A percentile compares a stretch with the other conserved stretches of the same genome.
Conservation (phyloP, 2,888 invertebrate species). For the Acrobasis consociella region DNA sequence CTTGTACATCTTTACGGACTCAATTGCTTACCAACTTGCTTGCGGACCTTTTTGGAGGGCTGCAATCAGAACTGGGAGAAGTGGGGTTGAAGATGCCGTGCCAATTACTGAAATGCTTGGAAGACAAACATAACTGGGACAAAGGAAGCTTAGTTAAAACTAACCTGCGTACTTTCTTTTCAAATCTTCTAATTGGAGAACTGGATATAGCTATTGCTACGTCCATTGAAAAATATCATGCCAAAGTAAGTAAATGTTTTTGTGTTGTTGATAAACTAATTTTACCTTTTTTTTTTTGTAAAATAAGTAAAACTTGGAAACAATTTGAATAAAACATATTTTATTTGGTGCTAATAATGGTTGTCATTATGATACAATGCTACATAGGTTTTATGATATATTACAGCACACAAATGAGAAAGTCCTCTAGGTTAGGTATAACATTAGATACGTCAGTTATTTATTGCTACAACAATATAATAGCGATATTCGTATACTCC, state of each 20-base stretch:
- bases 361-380: too few species aligned
- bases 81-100: conserved; percentile 63
- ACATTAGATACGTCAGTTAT: too few species aligned
- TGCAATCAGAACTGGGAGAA: conserved; percentile 58
- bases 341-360: too few species aligned
- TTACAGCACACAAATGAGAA: too few species aligned
- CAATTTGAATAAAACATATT: too few species aligned
- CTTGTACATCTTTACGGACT: conserved; percentile 65
- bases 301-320: too few species aligned
- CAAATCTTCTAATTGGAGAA: conserved; percentile 60
- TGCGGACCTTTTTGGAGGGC: conserved; percentile 61
- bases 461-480: too few species aligned
- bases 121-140: conserved; percentile 73
- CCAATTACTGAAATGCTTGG: conserved; percentile 68
- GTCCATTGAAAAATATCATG: conserved; percentile 71
- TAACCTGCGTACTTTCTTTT: conserved; percentile 60
- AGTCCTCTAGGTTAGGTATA: too few species aligned
- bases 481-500: too few species aligned
- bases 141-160: conserved; percentile 54
- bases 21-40: conserved; percentile 60
- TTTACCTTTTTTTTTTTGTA: too few species aligned
- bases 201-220: conserved; percentile 72
- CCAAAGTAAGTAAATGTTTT: conserved; percentile 48
- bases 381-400: too few species aligned
- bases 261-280: too few species aligned